A percentile compares a stretch with the other conserved stretches of the same genome.
Conservation (phyloP, 2,797 vertebrate genomes). For the Danio aesculapii region DNA sequence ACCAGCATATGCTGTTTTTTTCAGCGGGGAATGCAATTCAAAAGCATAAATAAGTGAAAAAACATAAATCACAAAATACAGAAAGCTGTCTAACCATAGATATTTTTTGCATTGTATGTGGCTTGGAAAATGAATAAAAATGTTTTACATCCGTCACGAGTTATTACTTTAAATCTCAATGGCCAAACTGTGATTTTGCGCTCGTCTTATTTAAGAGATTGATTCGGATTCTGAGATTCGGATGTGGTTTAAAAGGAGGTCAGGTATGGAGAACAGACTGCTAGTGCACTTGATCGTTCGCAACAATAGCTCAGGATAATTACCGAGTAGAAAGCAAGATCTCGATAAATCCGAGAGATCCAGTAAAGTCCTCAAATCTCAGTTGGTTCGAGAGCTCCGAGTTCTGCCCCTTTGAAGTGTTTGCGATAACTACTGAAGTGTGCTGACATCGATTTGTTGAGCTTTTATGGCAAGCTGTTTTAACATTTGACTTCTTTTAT, state of each 20-base stretch:
- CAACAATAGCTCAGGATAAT: not conserved
- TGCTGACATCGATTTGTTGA: slow-evolving; percentile 29
- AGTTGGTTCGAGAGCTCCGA: not conserved
- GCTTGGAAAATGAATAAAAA: slow-evolving; percentile 13
- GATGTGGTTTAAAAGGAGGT: not conserved
- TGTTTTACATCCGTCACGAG: slow-evolving; percentile 8
- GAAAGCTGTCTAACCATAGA: too few relatives aligned
- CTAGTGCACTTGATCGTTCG: not conserved
- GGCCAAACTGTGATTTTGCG: not conserved
- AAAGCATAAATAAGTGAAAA: too few relatives aligned
- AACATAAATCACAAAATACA: too few relatives aligned
- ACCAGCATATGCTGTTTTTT: too few relatives aligned
- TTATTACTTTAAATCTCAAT: not conserved
- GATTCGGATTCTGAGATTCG: not conserved
- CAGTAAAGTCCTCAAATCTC: not conserved
- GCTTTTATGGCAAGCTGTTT: not conserved
- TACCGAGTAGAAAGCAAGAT: not conserved
- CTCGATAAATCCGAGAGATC: not conserved
- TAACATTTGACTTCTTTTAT: not conserved
- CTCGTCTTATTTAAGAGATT: not conserved
- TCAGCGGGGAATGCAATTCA: too few relatives aligned
- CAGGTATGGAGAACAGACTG: not conserved
- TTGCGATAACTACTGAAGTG: slow-evolving; percentile 21
- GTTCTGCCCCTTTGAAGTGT: slow-evolving; percentile 11
- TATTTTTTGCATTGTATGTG: not conserved